Evolutionary conservation across 92 coral and sea anemone species (phyloP).

Genomic region (Chrysogorgia sp.): DNA sequence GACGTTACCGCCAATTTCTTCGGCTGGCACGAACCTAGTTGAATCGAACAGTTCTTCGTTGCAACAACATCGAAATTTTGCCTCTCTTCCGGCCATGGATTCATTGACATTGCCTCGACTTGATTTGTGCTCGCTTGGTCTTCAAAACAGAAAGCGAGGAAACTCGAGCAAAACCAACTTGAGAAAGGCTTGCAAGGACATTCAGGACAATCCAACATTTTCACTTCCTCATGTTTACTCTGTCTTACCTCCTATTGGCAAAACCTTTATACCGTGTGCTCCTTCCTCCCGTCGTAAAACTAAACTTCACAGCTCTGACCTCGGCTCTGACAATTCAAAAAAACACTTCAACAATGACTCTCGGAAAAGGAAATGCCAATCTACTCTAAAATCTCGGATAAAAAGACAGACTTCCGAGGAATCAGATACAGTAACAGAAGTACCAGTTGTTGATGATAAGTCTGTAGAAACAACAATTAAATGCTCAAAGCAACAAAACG

Average conservation of each 20-base stretch:
- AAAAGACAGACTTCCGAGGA: too few relatives aligned
- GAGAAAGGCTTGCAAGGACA: background rate
- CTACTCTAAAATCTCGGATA: background rate
- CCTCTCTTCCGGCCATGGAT: background rate
- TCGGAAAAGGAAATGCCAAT: background rate
- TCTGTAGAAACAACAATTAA: background rate
- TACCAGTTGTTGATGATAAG: background rate
- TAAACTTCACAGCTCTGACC: background rate
- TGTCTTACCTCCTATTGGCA: slow-evolving; percentile 75
- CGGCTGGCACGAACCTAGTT: background rate
- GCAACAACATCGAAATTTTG: background rate
- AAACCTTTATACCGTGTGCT: slow-evolving; percentile 7
- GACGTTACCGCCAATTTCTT: slow-evolving; percentile 30
- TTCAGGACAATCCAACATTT: slow-evolving; percentile 36
- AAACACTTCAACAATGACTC: background rate
- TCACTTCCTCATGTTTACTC: slow-evolving; percentile 66
- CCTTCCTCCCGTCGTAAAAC: background rate
- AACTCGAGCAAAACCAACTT: background rate
- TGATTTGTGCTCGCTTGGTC: slow-evolving; percentile 3
- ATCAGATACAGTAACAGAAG: background rate
- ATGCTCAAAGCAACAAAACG: too few relatives aligned
- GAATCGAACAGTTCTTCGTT: background rate
- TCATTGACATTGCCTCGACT: slow-evolving; percentile 5
- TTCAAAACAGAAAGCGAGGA: background rate
- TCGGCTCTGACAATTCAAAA: background rate